Conservation (phyloP, 1,140 invertebrate genomes). For the Pachyrhynchus sulphureomaculatus region DNA sequence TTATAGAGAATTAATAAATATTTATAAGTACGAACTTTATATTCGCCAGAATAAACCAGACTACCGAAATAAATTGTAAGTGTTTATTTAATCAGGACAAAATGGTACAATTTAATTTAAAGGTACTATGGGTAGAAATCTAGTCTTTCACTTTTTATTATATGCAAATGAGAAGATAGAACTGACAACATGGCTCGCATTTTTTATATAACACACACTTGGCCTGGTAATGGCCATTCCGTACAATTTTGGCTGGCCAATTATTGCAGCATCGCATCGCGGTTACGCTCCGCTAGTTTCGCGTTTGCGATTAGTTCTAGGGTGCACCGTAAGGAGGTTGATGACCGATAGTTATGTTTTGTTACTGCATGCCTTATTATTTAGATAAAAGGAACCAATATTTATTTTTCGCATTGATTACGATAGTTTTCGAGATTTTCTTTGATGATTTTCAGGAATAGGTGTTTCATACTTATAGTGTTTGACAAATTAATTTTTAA, state of each 20-base stretch:
- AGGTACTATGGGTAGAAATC: too few species aligned
- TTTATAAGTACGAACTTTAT: too few species aligned
- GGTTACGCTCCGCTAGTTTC: not conserved
- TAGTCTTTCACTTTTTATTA: too few species aligned
- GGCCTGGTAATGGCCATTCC: not conserved
- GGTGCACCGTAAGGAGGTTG: not conserved
- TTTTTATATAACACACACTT: not conserved
- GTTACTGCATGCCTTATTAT: not conserved
- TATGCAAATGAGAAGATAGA: too few species aligned
- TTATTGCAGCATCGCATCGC: conserved; percentile 5
- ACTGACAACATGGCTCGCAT: not conserved
- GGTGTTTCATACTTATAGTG: too few species aligned
- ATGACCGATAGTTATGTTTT: conserved; percentile 15
- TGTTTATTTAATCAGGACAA: too few species aligned
- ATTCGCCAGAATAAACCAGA: too few species aligned
- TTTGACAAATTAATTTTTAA: too few species aligned
- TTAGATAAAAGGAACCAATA: not conserved
- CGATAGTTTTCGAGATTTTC: not conserved
- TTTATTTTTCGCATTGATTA: conserved; percentile 6
- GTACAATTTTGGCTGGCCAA: conserved; percentile 11
- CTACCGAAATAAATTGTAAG: too few species aligned
- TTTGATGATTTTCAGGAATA: too few species aligned
- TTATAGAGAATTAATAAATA: too few species aligned
- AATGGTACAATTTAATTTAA: too few species aligned
- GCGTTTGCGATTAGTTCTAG: conserved; percentile 12